Base-by-base conservation (phyloP, 2,113 vertebrate species). In the Triplophysa dalaica region DNA sequence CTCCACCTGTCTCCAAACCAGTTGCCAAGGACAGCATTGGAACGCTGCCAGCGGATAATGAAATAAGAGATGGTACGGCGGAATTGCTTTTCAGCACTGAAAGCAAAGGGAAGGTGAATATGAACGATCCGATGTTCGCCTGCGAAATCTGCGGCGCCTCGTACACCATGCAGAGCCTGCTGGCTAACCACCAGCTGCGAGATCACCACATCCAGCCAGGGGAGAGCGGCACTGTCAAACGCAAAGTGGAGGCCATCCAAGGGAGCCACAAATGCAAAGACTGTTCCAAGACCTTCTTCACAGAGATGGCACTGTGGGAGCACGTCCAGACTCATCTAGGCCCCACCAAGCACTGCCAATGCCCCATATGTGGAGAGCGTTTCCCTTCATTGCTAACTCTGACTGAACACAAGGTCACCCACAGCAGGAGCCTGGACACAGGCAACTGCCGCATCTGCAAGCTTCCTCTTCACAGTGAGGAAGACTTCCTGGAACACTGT, bases 321-420 rank as follows among this genome's bases (percentile, higher is more conserved):
- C 98, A 99, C 83, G 96, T 98, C 95, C 98, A 99, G 92, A 99
- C 98, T 68, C 98, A 99, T 93, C 90, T 98, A 81, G 98, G 98
- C 83, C 98, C 98, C 19, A 97, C 98, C 86, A 99, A 99, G 89
- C 97, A 99, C 90, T 99, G 99, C 83, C 98, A 99, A 97, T 99
- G 98, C 88, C 98, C 98, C 17, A 99, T 99, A 88, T 99, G 98
- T 60, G 98, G 98, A 0, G 98, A 99, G 87, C 93, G 98, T 58
- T 99, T 99, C 89, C 98, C 98, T 0, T 99, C 98, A 43, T 94
- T 99, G 85, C 93, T 99, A 81, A 99, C 98, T 81, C 94, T 99
- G 83, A 99, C 98, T 3, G 98, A 99, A 77, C 98, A 99, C 92
- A 99, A 99, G 87, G 98, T 99, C 81, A 99, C 98, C 0, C 98